Evolutionary conservation across 2,113 vertebrate species (phyloP).

Genomic region (Anas platyrhynchos): DNA sequence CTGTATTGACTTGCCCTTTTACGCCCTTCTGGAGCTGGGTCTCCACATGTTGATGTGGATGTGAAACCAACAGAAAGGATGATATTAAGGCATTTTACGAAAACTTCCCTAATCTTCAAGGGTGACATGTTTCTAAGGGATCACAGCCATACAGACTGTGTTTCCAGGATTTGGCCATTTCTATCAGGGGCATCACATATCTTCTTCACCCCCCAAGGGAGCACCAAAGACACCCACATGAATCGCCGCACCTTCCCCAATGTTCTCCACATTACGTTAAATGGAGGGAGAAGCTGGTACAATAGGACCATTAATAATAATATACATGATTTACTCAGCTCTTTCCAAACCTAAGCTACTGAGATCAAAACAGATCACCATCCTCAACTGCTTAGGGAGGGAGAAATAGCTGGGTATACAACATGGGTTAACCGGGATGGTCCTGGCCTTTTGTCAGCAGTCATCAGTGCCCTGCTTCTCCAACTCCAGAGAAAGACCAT

Average conservation of each 20-base stretch:
- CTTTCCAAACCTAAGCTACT: neutral
- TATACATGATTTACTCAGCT: neutral
- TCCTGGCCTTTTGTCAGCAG: neutral
- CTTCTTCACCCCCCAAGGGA: neutral
- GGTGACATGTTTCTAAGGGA: neutral
- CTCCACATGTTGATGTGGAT: neutral
- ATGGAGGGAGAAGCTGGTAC: neutral
- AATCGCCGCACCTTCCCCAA: neutral
- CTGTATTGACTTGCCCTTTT: rapidly evolving
- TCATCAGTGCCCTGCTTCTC: neutral
- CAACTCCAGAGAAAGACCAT: neutral
- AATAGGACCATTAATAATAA: neutral
- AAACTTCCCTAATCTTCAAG: neutral
- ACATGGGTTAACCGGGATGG: neutral
- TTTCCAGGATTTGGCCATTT: neutral
- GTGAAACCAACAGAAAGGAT: neutral
- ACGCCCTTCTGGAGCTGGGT: no score
- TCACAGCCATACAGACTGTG: neutral
- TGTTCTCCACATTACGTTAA: neutral
- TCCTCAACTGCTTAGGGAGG: neutral
- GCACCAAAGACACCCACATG: neutral
- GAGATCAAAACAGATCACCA: neutral
- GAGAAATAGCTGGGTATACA: neutral
- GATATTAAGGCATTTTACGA: neutral
- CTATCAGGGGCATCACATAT: neutral